Evolutionary conservation across 2,888 invertebrate genomes (phyloP).

Genomic region (Drosophila multiciliata): DNA sequence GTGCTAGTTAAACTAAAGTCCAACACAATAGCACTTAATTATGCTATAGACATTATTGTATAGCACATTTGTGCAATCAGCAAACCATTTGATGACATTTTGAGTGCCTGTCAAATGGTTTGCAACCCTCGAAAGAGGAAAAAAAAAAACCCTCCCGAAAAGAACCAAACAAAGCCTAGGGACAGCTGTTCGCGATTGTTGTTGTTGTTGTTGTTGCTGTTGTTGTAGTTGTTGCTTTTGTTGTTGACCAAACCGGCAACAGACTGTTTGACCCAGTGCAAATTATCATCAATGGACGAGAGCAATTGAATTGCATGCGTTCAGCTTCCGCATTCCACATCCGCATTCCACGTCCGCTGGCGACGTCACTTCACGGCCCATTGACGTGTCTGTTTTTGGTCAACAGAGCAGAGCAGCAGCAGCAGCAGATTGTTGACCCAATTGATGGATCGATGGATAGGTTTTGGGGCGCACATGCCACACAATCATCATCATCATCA

Average conservation of each 20-base stretch:
- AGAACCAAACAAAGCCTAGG: slow-evolving; percentile 21
- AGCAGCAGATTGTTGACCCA: slow-evolving; percentile 51
- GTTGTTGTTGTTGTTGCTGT: background rate
- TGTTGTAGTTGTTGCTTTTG: background rate
- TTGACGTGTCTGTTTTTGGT: slow-evolving; percentile 48
- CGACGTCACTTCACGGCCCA: slow-evolving; percentile 61
- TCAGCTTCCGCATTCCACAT: slow-evolving; percentile 44
- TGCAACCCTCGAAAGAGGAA: slow-evolving; percentile 41
- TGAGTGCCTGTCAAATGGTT: slow-evolving; percentile 60
- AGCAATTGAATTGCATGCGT: slow-evolving; percentile 34
- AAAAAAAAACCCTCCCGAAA: slow-evolving; percentile 1
- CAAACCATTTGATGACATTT: slow-evolving; percentile 72
- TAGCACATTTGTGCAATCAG: slow-evolving; percentile 49
- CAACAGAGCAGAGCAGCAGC: slow-evolving; percentile 26
- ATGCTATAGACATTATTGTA: slow-evolving; percentile 41
- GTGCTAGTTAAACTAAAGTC: background rate
- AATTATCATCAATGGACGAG: slow-evolving; percentile 31
- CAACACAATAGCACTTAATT: slow-evolving; percentile 47
- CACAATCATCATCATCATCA: slow-evolving; percentile 17
- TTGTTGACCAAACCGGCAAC: slow-evolving; percentile 23
- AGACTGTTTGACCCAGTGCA: slow-evolving; percentile 32
- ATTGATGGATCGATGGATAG: slow-evolving; percentile 58
- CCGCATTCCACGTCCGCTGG: slow-evolving; percentile 37
- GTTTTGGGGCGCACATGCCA: slow-evolving; percentile 19
- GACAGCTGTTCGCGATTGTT: slow-evolving; percentile 57